Conservation (phyloP, 2,797 vertebrate genomes). For the Salmo trutta region DNA sequence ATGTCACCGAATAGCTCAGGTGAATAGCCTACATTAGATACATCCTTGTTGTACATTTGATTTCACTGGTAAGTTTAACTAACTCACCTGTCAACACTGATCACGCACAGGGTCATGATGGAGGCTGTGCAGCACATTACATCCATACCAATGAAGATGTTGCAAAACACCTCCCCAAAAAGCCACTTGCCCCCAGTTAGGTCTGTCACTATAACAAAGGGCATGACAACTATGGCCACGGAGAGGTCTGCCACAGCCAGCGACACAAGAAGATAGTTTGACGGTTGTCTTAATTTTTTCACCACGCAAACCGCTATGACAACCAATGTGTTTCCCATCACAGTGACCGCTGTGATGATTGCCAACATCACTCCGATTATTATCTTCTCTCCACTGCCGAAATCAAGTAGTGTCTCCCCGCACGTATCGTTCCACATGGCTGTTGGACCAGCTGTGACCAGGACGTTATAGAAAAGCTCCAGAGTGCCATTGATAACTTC, state of each 20-base stretch:
- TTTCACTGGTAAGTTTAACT: not conserved
- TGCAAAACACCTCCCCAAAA: constrained; percentile 82
- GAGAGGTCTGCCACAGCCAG: constrained; percentile 81
- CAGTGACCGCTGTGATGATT: constrained; percentile 79
- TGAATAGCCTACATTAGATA: not conserved
- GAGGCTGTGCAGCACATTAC: constrained; percentile 86
- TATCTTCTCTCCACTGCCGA: constrained; percentile 76
- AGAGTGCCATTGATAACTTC: constrained; percentile 76
- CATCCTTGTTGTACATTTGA: not conserved
- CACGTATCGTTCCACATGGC: constrained; percentile 76
- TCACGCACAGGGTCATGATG: constrained; percentile 84
- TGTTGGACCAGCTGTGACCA: constrained; percentile 58
- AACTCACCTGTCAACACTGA: constrained; percentile 83
- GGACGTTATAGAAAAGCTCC: constrained; percentile 61
- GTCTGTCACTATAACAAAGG: constrained; percentile 83
- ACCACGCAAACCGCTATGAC: constrained; percentile 82
- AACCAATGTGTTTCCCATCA: constrained; percentile 83
- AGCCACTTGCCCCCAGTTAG: constrained; percentile 84
- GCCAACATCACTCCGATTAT: constrained; percentile 79
- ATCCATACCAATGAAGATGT: constrained; percentile 85
- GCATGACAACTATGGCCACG: constrained; percentile 81
- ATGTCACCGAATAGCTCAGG: not conserved
- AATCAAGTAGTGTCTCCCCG: constrained; percentile 73
- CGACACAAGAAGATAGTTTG: constrained; percentile 82
- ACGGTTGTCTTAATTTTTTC: constrained; percentile 82